Conservation (phyloP, 2,888 invertebrate species). For the Brenthis ino region DNA sequence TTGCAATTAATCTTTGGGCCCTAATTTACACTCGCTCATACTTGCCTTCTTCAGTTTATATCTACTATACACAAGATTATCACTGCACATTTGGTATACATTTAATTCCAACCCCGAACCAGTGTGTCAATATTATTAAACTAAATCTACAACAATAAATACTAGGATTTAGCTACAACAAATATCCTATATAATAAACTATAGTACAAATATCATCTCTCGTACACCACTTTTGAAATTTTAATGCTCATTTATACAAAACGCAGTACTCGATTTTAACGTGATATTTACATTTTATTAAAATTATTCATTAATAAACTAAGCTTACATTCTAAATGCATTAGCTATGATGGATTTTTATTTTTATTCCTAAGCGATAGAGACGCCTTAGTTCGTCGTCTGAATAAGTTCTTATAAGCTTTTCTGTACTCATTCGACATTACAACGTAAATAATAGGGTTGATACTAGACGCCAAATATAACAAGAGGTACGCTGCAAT, state of each 20-base stretch:
- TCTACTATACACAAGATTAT: conserved; percentile 1
- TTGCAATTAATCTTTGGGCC: conserved; percentile 21
- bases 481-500: conserved; percentile 92
- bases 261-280: neutral
- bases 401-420: conserved; percentile 90
- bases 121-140: neutral
- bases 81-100: conserved; percentile 4
- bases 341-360: conserved; percentile 25
- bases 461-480: conserved; percentile 93
- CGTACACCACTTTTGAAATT: neutral
- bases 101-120: neutral
- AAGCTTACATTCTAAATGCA: conserved; percentile 9
- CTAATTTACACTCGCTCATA: conserved; percentile 16
- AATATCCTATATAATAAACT: neutral
- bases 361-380: conserved; percentile 33
- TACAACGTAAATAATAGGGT: conserved; percentile 95
- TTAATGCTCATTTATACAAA: neutral
- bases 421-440: conserved; percentile 96
- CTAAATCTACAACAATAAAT: conserved; percentile 23
- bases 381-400: conserved; percentile 68
- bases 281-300: conserved; percentile 17
- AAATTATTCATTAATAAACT: conserved; percentile 1
- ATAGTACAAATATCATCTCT: neutral
- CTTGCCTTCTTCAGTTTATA: conserved; percentile 5
- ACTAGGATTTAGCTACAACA: conserved; percentile 18